Evolutionary conservation across 2,113 vertebrate species (phyloP), one percentile per base, ranked within the genome.

Genomic region (Gila orcuttii): DNA sequence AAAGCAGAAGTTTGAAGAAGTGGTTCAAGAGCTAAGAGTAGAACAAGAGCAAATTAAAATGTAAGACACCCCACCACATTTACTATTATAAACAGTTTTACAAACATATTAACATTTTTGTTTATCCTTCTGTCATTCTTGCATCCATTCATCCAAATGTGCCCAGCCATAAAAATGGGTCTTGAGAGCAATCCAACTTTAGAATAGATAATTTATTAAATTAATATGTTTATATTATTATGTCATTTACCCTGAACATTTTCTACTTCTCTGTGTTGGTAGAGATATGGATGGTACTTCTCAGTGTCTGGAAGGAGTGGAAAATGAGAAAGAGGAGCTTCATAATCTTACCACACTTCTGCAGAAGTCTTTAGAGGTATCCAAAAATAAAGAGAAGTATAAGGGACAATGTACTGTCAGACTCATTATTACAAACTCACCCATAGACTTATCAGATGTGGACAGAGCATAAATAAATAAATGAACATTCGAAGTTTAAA

Each of bases 21-120:
- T 99, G 84, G 96, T 99, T 7, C 91, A 94, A 92, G 98, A 99
- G 88, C 95, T 99, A 90, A 96, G 94, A 79, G 87, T 94, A 15
- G 98, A 99, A 87, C 98, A 99, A 91, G 97, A 99, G 17, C 96
- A 98, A 91, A 98, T 98, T 90, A 97, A 95, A 89, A 89, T 95
- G 98, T 99, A 89, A 68, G 11, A 17, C 66, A 66, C 10, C 55
- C 6, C 6, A 57, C 6, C 19, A 23, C 55, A 23, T 23, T 17
- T 57, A 57, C 19, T 57, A 55, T 57, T 55, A 55, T 55, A 17
- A 17, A 52, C 50, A 17, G 15, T 52, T 52, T 55, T 55, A 55
- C 6, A 57, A 50, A 50, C 47, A 50, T 15, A 17, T 47, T 50
- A 50, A 50, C 47, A 50, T 50, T 50, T 50, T 15, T 1, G 47